A percentile compares a stretch with the other conserved stretches of the same genome.
phyloP scores from a whole-genome alignment of 2,113 vertebrate genomes.

The Mobula birostris region DNA sequence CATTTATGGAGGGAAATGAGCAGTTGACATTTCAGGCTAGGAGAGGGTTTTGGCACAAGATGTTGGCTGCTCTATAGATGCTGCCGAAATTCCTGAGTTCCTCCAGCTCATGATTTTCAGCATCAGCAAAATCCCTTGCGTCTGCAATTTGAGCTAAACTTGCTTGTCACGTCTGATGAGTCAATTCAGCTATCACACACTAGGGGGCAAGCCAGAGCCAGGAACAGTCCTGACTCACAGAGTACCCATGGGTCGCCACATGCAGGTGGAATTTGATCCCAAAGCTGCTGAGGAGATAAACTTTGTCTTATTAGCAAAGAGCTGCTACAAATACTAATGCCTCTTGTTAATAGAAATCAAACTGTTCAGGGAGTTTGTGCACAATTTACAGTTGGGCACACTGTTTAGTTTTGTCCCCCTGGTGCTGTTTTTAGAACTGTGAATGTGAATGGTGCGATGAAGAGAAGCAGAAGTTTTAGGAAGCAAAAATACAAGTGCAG shows the following conservation, averaged over 20 bases:
- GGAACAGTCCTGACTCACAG: not conserved
- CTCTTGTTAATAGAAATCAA: not conserved
- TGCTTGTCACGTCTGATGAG: not conserved
- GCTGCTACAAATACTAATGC: not conserved
- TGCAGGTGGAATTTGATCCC: not conserved
- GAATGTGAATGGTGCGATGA: not conserved
- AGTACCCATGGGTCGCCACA: not conserved
- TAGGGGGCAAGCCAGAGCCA: not conserved
- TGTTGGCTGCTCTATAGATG: too few relatives aligned
- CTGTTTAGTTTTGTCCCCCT: not conserved
- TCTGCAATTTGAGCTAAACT: not conserved
- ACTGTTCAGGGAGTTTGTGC: not conserved
- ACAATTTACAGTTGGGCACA: not conserved
- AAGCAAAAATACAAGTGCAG: not conserved
- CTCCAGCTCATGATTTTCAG: too few relatives aligned
- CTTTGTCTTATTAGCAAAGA: not conserved
- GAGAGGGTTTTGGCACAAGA: too few relatives aligned
- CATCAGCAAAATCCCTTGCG: too few relatives aligned
- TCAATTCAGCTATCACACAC: not conserved
- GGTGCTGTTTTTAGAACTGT: not conserved
- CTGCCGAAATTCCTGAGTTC: too few relatives aligned
- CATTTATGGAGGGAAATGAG: too few relatives aligned
- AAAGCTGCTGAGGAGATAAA: not conserved
- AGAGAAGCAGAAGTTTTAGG: not conserved
- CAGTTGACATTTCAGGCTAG: too few relatives aligned